Conservation (phyloP, 1,140 invertebrate species). For the Papilio helenus region DNA sequence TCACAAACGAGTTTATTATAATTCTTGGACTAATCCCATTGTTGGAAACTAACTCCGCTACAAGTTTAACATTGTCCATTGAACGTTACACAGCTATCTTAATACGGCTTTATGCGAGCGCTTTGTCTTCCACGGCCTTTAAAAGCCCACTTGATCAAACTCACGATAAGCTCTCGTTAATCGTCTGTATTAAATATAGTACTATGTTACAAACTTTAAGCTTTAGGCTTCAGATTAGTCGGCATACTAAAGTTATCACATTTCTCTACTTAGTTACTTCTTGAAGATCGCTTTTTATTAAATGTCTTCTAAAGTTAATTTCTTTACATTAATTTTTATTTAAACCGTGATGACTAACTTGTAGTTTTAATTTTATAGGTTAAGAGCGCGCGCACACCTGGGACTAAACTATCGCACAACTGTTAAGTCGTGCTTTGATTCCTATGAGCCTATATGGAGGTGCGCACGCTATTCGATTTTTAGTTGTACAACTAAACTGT, state of each 20-base stretch:
- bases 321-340: too few species aligned
- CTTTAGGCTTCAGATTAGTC: conserved; percentile 22
- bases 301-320: too few species aligned
- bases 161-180: conserved; percentile 25
- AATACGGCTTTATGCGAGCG: conserved; percentile 26
- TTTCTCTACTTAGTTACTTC: neutral
- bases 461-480: too few species aligned
- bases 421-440: too few species aligned
- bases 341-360: too few species aligned
- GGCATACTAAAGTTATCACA: conserved; percentile 14
- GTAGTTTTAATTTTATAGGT: too few species aligned
- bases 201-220: conserved; percentile 21
- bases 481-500: too few species aligned
- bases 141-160: conserved; percentile 33
- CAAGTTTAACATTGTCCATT: conserved; percentile 2
- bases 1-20: neutral
- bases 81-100: conserved; percentile 5
- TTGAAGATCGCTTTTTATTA: neutral
- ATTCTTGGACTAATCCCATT: conserved; percentile 3
- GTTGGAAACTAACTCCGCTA: conserved; percentile 11
- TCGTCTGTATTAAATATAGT: conserved; percentile 7
- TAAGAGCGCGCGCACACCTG: too few species aligned
- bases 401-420: too few species aligned
- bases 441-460: too few species aligned
- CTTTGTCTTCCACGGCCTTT: conserved; percentile 34